These are phyloP conservation scores for Phyllotreta striolata DNA, from an alignment of 2,888 invertebrate genomes.

Conservation along the genomic window DNA sequence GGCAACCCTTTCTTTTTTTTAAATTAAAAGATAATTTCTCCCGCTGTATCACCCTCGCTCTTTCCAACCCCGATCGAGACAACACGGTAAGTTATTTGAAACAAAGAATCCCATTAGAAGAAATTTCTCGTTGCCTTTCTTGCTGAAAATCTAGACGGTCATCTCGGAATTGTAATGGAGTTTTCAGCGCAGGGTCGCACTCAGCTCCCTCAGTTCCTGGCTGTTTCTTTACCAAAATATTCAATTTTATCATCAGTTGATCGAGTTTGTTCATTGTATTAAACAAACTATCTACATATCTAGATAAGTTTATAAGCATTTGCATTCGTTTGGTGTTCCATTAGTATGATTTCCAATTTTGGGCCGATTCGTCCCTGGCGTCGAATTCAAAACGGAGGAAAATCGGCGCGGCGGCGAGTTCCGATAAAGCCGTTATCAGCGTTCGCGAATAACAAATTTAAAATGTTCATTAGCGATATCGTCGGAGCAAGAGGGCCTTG, in stretches of 20 bases:
- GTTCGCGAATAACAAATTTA: constrained; percentile 55
- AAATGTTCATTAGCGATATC: constrained; percentile 61
- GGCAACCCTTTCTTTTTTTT: constrained; percentile 12
- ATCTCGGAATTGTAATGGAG: constrained; percentile 40
- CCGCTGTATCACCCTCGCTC: constrained; percentile 7
- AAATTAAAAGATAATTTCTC: constrained; percentile 13
- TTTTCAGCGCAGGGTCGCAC: constrained; percentile 1
- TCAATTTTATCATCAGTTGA: too few relatives aligned
- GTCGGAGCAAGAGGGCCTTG: constrained; percentile 53
- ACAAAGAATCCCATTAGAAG: constrained; percentile 36
- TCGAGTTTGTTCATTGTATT: too few relatives aligned
- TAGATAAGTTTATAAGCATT: too few relatives aligned
- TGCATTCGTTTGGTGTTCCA: too few relatives aligned
- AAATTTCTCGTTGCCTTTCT: constrained; percentile 15
- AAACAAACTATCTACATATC: too few relatives aligned
- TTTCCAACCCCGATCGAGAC: constrained; percentile 22
- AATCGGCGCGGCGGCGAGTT: constrained; percentile 32
- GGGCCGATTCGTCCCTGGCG: constrained; percentile 1
- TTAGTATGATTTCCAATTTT: background rate
- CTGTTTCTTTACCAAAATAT: too few relatives aligned
- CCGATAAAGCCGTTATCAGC: constrained; percentile 53
- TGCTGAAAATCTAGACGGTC: constrained; percentile 27
- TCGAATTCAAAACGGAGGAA: constrained; percentile 39
- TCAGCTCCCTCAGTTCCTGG: background rate
- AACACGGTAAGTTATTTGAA: constrained; percentile 28